These are phyloP conservation scores for Hypothenemus hampei DNA, from an alignment of 1,140 invertebrate genomes.

Conservation along the genomic window DNA sequence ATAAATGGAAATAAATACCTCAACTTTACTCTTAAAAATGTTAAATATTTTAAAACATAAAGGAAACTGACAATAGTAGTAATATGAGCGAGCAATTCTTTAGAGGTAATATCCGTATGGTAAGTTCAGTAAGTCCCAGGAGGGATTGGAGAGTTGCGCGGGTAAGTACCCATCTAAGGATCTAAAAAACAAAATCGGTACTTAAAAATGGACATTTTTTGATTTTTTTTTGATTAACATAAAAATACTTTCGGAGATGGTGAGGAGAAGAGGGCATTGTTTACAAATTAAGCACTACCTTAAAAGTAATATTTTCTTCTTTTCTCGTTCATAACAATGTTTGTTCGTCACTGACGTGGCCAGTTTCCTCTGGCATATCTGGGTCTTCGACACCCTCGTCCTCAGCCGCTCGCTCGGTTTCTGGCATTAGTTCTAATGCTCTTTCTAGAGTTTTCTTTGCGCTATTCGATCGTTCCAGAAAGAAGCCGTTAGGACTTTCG, in stretches of 20 bases:
- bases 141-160: not conserved
- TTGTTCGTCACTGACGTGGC: slow-evolving; percentile 21
- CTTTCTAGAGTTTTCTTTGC: slow-evolving; percentile 84
- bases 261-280: too few relatives aligned
- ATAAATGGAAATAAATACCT: too few relatives aligned
- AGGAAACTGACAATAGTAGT: too few relatives aligned
- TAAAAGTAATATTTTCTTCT: slow-evolving; percentile 4
- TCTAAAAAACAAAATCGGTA: not conserved
- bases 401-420: slow-evolving; percentile 57
- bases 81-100: not conserved
- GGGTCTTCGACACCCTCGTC: slow-evolving; percentile 54
- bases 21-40: too few relatives aligned
- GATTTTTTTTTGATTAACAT: not conserved
- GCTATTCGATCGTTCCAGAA: slow-evolving; percentile 88
- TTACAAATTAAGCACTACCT: slow-evolving; percentile 1
- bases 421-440: slow-evolving; percentile 76
- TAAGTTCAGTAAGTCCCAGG: not conserved
- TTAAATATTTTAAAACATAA: too few relatives aligned
- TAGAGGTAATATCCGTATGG: not conserved
- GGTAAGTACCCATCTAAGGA: not conserved
- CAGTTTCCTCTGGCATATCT: slow-evolving; percentile 38
- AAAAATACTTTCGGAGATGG: too few relatives aligned
- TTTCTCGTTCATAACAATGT: slow-evolving; percentile 20
- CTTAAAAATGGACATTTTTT: not conserved
- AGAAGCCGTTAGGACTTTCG: slow-evolving; percentile 92